Conservation (phyloP, 2,888 invertebrate species). For the Hemaris fuciformis region DNA sequence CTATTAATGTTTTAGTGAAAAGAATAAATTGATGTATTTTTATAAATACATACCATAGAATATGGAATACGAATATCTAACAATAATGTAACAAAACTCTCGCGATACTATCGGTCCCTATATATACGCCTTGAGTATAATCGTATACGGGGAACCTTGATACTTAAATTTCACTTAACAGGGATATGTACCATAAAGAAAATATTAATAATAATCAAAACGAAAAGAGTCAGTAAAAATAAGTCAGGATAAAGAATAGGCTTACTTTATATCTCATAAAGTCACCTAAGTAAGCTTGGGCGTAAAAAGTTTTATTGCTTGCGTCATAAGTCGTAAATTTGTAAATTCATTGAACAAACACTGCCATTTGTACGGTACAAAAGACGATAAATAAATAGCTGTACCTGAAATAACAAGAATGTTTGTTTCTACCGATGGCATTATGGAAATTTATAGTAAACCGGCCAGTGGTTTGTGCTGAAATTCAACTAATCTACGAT, state of each 20-base stretch:
- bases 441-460: conserved; percentile 11
- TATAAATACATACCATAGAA: too few relatives aligned
- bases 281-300: background rate
- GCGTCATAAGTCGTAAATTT: background rate
- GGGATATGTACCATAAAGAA: too few relatives aligned
- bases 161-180: too few relatives aligned
- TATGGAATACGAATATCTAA: too few relatives aligned
- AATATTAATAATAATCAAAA: too few relatives aligned
- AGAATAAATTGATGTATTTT: too few relatives aligned
- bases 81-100: too few relatives aligned
- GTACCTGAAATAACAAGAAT: conserved; percentile 11
- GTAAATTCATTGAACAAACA: background rate
- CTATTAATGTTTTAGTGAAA: too few relatives aligned
- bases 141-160: too few relatives aligned
- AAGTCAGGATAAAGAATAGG: background rate
- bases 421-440: conserved; percentile 11
- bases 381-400: conserved; percentile 7
- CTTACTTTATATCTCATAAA: background rate
- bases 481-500: conserved; percentile 2
- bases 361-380: background rate
- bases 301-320: background rate
- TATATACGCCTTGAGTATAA: too few relatives aligned
- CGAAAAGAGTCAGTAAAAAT: too few relatives aligned
- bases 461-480: background rate
- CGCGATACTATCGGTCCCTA: too few relatives aligned